Evolutionary conservation across 2,113 vertebrate genomes (phyloP).

Genomic region (Entomyzon cyanotis): DNA sequence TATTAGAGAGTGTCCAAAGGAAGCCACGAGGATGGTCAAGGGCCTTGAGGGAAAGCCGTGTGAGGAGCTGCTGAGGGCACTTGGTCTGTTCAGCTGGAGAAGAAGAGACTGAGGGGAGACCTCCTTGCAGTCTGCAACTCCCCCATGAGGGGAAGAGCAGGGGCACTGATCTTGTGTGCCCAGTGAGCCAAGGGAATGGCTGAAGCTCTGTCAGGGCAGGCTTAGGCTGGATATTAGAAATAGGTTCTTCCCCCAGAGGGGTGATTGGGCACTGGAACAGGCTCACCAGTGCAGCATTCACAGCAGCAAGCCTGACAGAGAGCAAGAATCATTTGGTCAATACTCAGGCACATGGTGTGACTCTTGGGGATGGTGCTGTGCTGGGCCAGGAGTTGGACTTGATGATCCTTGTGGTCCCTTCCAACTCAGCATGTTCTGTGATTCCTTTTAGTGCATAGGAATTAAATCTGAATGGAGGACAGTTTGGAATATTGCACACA

Average conservation of each 20-base stretch:
- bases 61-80: not conserved
- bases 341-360: fast-evolving
- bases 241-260: not conserved
- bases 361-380: not conserved
- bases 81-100: not conserved
- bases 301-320: not conserved
- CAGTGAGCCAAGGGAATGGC: not conserved
- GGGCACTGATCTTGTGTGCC: not conserved
- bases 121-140: not conserved
- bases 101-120: not conserved
- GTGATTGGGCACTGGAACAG: not conserved
- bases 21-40: not conserved
- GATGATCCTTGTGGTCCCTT: fast-evolving
- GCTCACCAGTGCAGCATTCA: not conserved
- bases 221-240: not conserved
- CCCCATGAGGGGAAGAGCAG: not conserved
- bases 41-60: not conserved
- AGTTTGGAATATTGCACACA: not conserved
- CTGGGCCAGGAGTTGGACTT: not conserved
- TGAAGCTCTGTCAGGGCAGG: not conserved
- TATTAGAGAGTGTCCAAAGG: not conserved
- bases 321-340: fast-evolving
- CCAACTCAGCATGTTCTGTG: not conserved
- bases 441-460: not conserved
- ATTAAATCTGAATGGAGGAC: not conserved